phyloP scores from a whole-genome alignment of 2,888 invertebrate species.

The Dexiosoma caninum region DNA sequence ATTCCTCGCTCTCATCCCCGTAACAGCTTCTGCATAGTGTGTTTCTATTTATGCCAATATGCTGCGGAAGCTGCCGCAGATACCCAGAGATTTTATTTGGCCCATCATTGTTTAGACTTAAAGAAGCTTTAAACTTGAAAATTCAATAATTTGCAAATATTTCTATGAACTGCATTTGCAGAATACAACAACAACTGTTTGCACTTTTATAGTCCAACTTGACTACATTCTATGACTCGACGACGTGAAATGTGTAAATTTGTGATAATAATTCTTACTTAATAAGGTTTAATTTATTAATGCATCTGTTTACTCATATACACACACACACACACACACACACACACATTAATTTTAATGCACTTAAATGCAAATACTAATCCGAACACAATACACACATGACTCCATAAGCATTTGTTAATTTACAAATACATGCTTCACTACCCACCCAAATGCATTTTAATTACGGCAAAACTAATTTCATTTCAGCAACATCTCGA shows the following conservation, averaged over 20 bases:
- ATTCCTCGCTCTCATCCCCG: too few relatives aligned
- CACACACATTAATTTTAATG: background rate
- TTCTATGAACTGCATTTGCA: too few relatives aligned
- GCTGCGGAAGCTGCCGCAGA: too few relatives aligned
- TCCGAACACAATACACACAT: background rate
- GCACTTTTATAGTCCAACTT: background rate
- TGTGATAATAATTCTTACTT: constrained; percentile 12
- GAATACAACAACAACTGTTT: background rate
- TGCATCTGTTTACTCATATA: background rate
- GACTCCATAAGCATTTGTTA: constrained; percentile 1
- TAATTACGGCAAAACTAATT: background rate
- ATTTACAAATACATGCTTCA: constrained; percentile 6
- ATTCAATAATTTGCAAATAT: too few relatives aligned
- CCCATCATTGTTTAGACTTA: too few relatives aligned
- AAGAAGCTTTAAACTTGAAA: too few relatives aligned
- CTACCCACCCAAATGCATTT: background rate
- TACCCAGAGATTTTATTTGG: too few relatives aligned
- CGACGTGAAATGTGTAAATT: background rate
- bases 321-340: background rate
- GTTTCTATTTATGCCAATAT: too few relatives aligned
- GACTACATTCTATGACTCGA: background rate
- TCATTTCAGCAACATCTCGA: background rate
- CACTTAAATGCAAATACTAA: background rate
- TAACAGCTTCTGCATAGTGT: too few relatives aligned
- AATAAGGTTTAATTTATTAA: constrained; percentile 37